These are phyloP conservation scores for Anorthoa munda DNA, from an alignment of 2,888 invertebrate genomes.

Conservation along the genomic window DNA sequence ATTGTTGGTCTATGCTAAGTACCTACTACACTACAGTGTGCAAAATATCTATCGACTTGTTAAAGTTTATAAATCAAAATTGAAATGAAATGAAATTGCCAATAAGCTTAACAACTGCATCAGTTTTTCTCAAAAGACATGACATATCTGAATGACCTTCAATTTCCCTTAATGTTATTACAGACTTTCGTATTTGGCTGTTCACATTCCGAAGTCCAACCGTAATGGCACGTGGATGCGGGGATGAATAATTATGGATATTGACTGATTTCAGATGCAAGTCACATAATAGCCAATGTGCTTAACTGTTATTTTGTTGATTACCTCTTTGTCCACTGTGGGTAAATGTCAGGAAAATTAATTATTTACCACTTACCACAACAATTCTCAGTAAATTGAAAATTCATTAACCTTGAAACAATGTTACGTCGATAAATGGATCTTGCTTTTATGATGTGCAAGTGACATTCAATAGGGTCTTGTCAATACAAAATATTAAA, in stretches of 20 bases:
- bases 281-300: neutral
- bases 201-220: neutral
- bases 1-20: neutral
- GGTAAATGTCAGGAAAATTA: too few relatives aligned
- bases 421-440: too few relatives aligned
- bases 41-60: too few relatives aligned
- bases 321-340: neutral
- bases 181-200: neutral
- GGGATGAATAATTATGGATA: neutral
- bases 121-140: neutral
- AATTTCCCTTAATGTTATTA: conserved; percentile 1
- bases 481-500: too few relatives aligned
- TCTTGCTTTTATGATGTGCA: too few relatives aligned
- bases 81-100: neutral
- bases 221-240: neutral
- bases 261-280: neutral
- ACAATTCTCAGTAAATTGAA: too few relatives aligned
- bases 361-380: too few relatives aligned
- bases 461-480: too few relatives aligned
- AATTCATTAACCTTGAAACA: too few relatives aligned
- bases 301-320: neutral
- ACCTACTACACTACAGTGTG: neutral
- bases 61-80: neutral
- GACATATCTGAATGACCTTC: neutral
- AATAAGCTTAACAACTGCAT: neutral